Evolutionary conservation across 53 echinoderm and acorn worm species (phyloP), one percentile per base, ranked within the genome.

Genomic region (Patiria pectinifera): DNA sequence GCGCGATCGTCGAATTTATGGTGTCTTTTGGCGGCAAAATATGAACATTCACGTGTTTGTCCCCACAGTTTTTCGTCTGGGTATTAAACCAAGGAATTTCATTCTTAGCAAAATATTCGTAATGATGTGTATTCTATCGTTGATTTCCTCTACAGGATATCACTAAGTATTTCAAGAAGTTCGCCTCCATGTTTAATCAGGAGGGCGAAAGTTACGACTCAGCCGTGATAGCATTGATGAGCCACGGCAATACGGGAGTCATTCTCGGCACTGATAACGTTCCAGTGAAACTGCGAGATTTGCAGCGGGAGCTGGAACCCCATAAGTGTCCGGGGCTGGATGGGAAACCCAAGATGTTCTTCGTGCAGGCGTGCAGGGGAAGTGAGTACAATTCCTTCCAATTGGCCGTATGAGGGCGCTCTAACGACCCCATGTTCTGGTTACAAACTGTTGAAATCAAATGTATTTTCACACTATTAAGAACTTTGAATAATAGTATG

Each of bases 331-430:
- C 75, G 2, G 89, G 76, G 26, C 87, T 95, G 45, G 78, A 88
- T 6, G 93, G 78, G 11, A 95, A 95, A 82, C 95, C 95, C 48
- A 95, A 95, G 70, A 80, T 95, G 58, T 93, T 81, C 76, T 95
- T 95, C 86, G 85, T 95, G 35, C 95, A 95, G 48, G 93, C 93
- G 6, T 95, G 95, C 45, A 75, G 93, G 47, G 93, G 86, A 76
- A 61, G 93, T 95, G 58, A 61, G 93, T 71, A 9, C 0, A 83
- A 59, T 63, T 3, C 2, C 63, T 2, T 8, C 2, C 63, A 63
- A 16, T 13, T n/a, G n/a, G n/a, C n/a, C n/a, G n/a, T n/a, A n/a
- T 49, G n/a, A n/a, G n/a, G n/a, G n/a, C n/a, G n/a, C 6, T 6
- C 3, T 4, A 49, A 49, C 6, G 6, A 6, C 49, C 49, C 49